Evolutionary conservation across 2,888 invertebrate genomes (phyloP), one percentile per base, ranked within the genome.

Genomic region (Cheilosia urbana): DNA sequence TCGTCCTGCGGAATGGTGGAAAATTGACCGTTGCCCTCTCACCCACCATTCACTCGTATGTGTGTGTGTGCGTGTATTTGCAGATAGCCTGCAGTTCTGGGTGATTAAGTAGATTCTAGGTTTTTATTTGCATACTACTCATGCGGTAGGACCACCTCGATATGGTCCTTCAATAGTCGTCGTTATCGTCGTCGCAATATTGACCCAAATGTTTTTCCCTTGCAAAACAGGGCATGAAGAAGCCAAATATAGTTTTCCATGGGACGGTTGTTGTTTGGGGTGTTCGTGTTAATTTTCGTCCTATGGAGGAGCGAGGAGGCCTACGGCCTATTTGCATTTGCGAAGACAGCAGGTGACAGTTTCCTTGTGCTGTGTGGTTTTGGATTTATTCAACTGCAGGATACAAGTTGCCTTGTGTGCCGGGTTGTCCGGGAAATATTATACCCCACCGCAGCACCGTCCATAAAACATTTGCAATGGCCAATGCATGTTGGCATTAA

Each of bases 331-430:
- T 84, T 84, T 84, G 75, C 79, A 84, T 84, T 79, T 79, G 42
- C 60, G 45, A 84, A 79, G 84, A 84, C 79, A 84, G 75, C 84
- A 84, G 84, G 79, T 84, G 84, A 84, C 79, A 75, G 75, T 84
- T 71, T 71, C 27, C 75, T 75, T 71, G 65, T 83, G 58, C 53
- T 75, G n/a, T 84, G 84, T 75, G 84, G 79, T 65, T 69, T 66
- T 75, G 65, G 73, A 84, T 84, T 84, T 84, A 84, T 84, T 84
- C 71, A 79, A 80, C 84, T 84, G 84, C 84, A 84, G 53, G 79
- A 75, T 79, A 83, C 62, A 55, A 77, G 65, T 58, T 68, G 60
- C 69, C 58, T 45, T 71, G 45, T 53, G 47, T 15, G 30, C 21
- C 17, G 47, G 30, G 17, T 30, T 57, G 55, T 27, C 6, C 45